A percentile compares a stretch with the other conserved stretches of the same genome.
Evolutionary conservation across 2,888 invertebrate genomes (phyloP).

Genomic region (Pristionchus entomophagus): DNA sequence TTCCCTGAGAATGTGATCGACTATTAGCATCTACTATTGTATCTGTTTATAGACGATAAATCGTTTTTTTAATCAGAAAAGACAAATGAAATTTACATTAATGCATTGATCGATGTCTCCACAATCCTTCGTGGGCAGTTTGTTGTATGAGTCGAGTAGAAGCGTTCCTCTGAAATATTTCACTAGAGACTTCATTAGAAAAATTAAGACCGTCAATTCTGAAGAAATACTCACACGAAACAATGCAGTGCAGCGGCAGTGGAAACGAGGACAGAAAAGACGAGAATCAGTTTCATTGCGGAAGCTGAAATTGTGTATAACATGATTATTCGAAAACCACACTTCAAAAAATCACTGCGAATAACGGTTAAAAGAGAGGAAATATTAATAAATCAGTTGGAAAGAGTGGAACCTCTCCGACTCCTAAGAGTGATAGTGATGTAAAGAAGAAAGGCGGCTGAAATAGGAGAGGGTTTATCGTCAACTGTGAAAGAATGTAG

Average conservation of each 20-base stretch:
- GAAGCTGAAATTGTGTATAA: not conserved
- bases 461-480: slow-evolving; percentile 24
- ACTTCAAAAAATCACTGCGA: not conserved
- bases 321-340: not conserved
- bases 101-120: slow-evolving; percentile 11
- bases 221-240: not conserved
- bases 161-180: not conserved
- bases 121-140: slow-evolving; percentile 26
- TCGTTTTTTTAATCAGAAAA: not conserved
- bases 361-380: too few species aligned
- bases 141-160: not conserved
- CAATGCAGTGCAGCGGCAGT: slow-evolving; percentile 22
- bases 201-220: too few species aligned
- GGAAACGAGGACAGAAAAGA: not conserved
- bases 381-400: not conserved
- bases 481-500: not conserved
- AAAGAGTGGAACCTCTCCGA: not conserved
- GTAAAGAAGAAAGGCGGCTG: not conserved
- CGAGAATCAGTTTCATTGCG: not conserved
- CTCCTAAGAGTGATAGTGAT: not conserved
- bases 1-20: not conserved
- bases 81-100: not conserved
- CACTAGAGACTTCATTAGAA: too few species aligned
- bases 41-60: not conserved
- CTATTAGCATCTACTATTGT: not conserved